Percentiles rank a stretch among this genome's conserved stretches.
These are phyloP conservation scores for Leucoraja ocellata DNA, from an alignment of 2,797 vertebrate species.

Conservation along the genomic window DNA sequence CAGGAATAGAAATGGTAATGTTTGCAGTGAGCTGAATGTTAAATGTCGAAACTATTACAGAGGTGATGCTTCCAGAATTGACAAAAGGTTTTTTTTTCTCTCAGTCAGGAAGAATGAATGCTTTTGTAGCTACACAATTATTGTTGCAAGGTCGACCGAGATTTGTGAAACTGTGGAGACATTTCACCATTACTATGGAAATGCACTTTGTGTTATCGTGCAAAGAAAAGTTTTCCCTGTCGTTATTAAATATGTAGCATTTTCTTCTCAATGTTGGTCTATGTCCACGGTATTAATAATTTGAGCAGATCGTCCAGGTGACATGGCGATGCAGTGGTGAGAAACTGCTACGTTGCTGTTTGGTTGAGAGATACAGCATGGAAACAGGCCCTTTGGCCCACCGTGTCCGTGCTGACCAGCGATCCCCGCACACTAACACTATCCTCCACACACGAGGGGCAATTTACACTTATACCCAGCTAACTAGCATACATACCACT, in stretches of 20 bases:
- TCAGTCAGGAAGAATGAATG: background rate
- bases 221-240: too few species aligned
- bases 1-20: slow-evolving; percentile 32
- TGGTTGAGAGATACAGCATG: too few species aligned
- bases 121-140: background rate
- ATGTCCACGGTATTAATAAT: background rate
- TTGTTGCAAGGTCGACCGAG: background rate
- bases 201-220: background rate
- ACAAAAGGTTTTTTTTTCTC: background rate
- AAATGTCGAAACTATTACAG: background rate
- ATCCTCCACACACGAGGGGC: too few species aligned
- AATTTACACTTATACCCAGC: too few species aligned
- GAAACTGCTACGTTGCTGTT: background rate
- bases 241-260: background rate
- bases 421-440: too few species aligned
- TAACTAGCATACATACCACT: too few species aligned
- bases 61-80: slow-evolving; percentile 9
- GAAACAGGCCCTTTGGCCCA: too few species aligned
- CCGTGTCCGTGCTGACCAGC: too few species aligned
- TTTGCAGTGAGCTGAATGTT: slow-evolving; percentile 7
- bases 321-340: background rate
- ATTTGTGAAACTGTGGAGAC: background rate
- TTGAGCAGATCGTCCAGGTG: background rate
- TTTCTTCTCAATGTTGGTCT: background rate
- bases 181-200: background rate